phyloP scores from a whole-genome alignment of 2,888 invertebrate species.

The Agonopterix alstromeriana region DNA sequence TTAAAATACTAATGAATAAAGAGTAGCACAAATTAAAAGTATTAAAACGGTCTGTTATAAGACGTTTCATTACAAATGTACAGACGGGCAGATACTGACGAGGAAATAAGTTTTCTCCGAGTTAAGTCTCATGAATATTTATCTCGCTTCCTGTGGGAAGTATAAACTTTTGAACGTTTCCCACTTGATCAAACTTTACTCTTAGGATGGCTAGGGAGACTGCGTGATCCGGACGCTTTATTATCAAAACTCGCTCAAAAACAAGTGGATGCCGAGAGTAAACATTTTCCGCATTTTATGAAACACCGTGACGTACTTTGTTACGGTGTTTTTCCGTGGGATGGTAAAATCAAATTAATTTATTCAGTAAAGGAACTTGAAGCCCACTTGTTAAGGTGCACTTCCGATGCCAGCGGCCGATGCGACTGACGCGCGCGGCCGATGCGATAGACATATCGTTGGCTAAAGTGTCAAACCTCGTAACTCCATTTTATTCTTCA shows the following conservation, averaged over 20 bases:
- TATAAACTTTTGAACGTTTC: conserved; percentile 66
- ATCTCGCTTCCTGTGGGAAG: conserved; percentile 60
- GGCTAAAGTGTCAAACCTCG: too few species aligned
- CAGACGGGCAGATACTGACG: conserved; percentile 65
- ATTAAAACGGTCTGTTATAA: conserved; percentile 54
- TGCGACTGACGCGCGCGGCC: too few species aligned
- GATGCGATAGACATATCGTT: too few species aligned
- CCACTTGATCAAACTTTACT: conserved; percentile 72
- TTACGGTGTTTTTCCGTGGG: too few species aligned
- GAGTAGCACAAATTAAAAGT: conserved; percentile 43
- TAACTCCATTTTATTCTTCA: too few species aligned
- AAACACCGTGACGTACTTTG: too few species aligned
- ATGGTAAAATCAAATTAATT: too few species aligned
- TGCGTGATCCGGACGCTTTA: conserved; percentile 33
- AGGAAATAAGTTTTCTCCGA: conserved; percentile 65
- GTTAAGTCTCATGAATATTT: conserved; percentile 73
- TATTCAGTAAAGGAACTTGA: too few species aligned
- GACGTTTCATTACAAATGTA: conserved; percentile 65
- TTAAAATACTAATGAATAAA: conserved; percentile 21
- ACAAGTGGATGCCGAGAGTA: background rate
- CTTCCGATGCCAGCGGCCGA: too few species aligned
- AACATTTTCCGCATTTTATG: too few species aligned
- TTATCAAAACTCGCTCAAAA: conserved; percentile 5
- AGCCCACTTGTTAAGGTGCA: too few species aligned
- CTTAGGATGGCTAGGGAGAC: conserved; percentile 39